phyloP scores from a whole-genome alignment of 2,113 vertebrate genomes.

The Eretmochelys imbricata region DNA sequence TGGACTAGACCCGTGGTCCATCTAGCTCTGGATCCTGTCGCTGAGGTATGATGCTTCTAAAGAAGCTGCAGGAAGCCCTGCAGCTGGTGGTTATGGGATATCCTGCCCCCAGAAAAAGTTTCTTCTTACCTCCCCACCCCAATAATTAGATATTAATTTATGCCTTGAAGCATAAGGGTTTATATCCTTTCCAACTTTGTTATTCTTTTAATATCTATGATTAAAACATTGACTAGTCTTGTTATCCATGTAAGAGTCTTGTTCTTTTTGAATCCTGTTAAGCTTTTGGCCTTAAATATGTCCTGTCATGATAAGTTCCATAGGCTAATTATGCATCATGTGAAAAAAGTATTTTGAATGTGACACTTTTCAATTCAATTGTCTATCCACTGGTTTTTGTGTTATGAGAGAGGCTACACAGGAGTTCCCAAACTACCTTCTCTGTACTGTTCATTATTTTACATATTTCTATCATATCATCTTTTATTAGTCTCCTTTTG shows the following conservation, averaged over 20 bases:
- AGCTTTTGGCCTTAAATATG: not conserved
- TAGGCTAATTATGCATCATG: not conserved
- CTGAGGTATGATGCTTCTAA: not conserved
- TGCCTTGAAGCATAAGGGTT: not conserved
- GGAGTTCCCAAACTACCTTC: not conserved
- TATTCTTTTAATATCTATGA: not conserved
- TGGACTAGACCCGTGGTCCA: not conserved
- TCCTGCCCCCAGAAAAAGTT: not conserved
- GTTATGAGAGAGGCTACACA: not conserved
- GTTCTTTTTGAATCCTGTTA: not conserved
- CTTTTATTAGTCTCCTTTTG: not conserved
- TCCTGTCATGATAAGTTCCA: not conserved
- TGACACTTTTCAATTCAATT: not conserved
- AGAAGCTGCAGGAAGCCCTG: not conserved
- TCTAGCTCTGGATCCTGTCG: not conserved
- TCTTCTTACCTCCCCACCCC: not conserved
- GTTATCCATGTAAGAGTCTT: not conserved
- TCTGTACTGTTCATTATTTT: not conserved
- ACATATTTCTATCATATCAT: not conserved
- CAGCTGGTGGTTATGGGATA: not conserved
- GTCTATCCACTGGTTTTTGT: not conserved
- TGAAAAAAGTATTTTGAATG: not conserved
- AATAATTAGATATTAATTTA: not conserved
- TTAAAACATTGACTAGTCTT: not conserved
- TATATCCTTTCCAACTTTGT: not conserved